Conservation (phyloP, 2,888 invertebrate species). For the Melieria omissa region DNA sequence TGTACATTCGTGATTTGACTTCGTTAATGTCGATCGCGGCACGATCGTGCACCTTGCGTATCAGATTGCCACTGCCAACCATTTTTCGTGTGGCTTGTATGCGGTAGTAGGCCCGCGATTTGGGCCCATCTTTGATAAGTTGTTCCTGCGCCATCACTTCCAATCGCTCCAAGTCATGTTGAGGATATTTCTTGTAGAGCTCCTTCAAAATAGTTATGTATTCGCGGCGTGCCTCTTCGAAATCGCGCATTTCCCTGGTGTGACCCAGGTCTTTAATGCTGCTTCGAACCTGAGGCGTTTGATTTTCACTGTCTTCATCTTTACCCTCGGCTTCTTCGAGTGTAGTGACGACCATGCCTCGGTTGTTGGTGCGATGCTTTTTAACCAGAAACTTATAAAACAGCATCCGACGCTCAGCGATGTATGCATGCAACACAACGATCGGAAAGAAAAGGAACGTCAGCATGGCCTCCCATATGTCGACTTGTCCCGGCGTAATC, state of each 20-base stretch:
- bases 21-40: constrained; percentile 79
- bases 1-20: constrained; percentile 72
- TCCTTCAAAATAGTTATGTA: constrained; percentile 92
- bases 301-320: constrained; percentile 71
- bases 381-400: constrained; percentile 61
- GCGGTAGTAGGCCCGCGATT: constrained; percentile 93
- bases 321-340: constrained; percentile 67
- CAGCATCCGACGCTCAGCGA: constrained; percentile 88
- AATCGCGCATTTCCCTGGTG: constrained; percentile 78
- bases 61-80: constrained; percentile 91
- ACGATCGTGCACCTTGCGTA: constrained; percentile 86
- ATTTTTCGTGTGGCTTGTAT: constrained; percentile 96
- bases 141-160: constrained; percentile 94
- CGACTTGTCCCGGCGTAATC: constrained; percentile 85
- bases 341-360: constrained; percentile 88
- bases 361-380: constrained; percentile 70
- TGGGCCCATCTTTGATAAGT: constrained; percentile 89
- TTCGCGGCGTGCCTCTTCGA: constrained; percentile 91
- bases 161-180: constrained; percentile 87
- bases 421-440: constrained; percentile 94
- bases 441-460: constrained; percentile 96
- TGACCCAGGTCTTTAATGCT: constrained; percentile 65
- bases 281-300: constrained; percentile 36
- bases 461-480: constrained; percentile 95
- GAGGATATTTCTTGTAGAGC: constrained; percentile 89